Evolutionary conservation across 2,888 invertebrate species (phyloP), one percentile per base, ranked within the genome.

Genomic region (Chrysolina haemoptera): DNA sequence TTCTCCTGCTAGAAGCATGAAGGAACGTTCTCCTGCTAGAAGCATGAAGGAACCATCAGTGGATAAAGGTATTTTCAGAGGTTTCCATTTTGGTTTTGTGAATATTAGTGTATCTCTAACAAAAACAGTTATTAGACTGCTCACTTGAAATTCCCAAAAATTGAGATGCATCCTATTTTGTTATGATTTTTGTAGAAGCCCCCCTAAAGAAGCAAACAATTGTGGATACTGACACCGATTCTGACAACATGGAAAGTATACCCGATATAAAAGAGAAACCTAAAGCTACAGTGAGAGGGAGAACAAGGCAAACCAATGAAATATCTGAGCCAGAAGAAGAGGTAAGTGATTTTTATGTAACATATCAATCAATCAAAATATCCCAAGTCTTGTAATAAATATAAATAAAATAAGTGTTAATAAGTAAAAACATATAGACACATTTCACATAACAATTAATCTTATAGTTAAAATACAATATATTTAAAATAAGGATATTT

Each of bases 251-350:
- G 1, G 78, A 80, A 62, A 65, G 67, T 63, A 53, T 76, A 11
- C 71, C 71, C 22, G 80, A 77, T 68, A 50, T 78, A 14, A 82
- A 82, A 74, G 83, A 84, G 77, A 86, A 86, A 79, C 86, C 86
- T 10, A 83, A 83, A 80, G 85, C 85, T 9, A 76, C 84, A 16
- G 84, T 85, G 40, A 79, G 84, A 74, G 85, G 85, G 14, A 78
- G 86, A 55, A 78, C 84, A 8, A 80, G 86, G 70, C 78, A 67
- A 69, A 72, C 76, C 46, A 81, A 82, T 69, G 43, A 74, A 40
- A 75, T 78, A 63, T 63, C 59, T 14, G 72, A 74, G 16, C 53
- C 59, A 27, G 78, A 78, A 22, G 76, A 76, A 59, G 73, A 77
- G 77, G 81, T 76, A 68, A 67, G 70, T 46, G n/a, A 35, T 35